phyloP scores from a whole-genome alignment of 2,797 vertebrate species.

The Cheirogaleus major region DNA sequence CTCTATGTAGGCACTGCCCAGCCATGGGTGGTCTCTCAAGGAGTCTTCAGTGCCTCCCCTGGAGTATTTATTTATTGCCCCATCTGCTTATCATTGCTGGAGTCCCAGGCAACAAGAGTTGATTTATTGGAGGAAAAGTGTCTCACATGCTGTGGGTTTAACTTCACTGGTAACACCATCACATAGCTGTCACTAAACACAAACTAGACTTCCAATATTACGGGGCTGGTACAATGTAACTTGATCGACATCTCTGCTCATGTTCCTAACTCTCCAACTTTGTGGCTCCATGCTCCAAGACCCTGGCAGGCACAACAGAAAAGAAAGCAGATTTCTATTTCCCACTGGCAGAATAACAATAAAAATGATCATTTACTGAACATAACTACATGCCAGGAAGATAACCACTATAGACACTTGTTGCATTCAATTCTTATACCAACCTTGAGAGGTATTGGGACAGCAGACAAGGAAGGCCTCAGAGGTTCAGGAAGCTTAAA shows the following conservation, averaged over 20 bases:
- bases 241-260: not conserved
- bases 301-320: not conserved
- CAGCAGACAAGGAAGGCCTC: not conserved
- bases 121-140: not conserved
- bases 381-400: not conserved
- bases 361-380: slow-evolving; percentile 15
- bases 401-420: not conserved
- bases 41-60: not conserved
- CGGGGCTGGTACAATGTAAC: not conserved
- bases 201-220: not conserved
- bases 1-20: not conserved
- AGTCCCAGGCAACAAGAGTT: not conserved
- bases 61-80: not conserved
- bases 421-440: not conserved
- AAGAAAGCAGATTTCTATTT: slow-evolving; percentile 13
- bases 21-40: not conserved
- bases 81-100: not conserved
- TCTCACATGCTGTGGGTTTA: not conserved
- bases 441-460: not conserved
- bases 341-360: not conserved
- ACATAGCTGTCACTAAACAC: not conserved
- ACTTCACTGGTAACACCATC: not conserved
- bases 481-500: not conserved
- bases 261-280: not conserved
- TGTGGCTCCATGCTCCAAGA: not conserved